Conservation (phyloP, 2,888 invertebrate genomes). For the Drosophila robusta region DNA sequence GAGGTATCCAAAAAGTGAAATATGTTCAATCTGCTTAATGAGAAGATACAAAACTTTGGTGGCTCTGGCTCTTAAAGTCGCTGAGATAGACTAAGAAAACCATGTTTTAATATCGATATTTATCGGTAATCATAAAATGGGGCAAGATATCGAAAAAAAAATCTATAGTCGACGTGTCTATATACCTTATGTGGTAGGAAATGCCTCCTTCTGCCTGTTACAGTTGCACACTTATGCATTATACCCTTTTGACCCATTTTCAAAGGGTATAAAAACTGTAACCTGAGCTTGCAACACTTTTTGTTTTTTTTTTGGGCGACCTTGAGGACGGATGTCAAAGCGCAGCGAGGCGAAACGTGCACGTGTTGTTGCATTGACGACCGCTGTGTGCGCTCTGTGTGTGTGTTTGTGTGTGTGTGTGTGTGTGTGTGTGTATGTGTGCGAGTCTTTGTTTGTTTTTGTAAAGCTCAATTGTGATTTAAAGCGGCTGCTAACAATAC, state of each 20-base stretch:
- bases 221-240: too few species aligned
- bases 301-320: slow-evolving; percentile 24
- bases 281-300: slow-evolving; percentile 15
- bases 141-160: too few species aligned
- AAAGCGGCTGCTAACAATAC: slow-evolving; percentile 5
- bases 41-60: neutral
- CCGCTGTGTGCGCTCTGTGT: neutral
- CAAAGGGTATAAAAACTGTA: slow-evolving; percentile 1
- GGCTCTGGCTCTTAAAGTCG: neutral
- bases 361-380: slow-evolving; percentile 34
- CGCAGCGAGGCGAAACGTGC: slow-evolving; percentile 40
- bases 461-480: neutral
- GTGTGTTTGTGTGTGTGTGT: slow-evolving; percentile 1
- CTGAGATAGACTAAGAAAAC: neutral
- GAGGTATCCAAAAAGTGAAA: too few species aligned
- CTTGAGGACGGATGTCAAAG: slow-evolving; percentile 48
- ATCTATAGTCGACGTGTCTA: too few species aligned
- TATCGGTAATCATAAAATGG: too few species aligned
- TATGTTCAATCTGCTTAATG: too few species aligned
- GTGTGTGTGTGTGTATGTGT: neutral
- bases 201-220: too few species aligned
- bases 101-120: too few species aligned
- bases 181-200: too few species aligned
- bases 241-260: too few species aligned
- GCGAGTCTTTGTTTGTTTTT: neutral